Base-by-base conservation (phyloP, 2,797 vertebrate genomes). In the Octomys mimax region DNA sequence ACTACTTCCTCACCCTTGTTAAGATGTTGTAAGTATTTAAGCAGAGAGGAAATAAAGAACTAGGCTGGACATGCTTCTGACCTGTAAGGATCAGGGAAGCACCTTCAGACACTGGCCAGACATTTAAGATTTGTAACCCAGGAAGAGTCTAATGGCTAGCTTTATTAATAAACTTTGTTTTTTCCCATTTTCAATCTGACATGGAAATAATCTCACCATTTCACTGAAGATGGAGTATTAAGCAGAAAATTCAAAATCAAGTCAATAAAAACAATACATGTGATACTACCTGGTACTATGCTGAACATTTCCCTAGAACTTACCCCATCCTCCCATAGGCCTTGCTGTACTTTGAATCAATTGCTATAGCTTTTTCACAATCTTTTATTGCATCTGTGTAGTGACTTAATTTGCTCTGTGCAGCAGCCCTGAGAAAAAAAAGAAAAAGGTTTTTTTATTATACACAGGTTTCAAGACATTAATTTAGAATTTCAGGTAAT, bases 291-390 rank as follows among this genome's bases (percentile, higher is more conserved):
- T 64, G 57, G 26, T 33, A 91, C 13, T 22, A 26, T 39, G 49
- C 21, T 54, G 78, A 87, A 75, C 42, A 57, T 68, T 70, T 52
- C 79, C 33, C 77, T 46, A 89, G 52, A 88, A 84, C 99, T 99
- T 98, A 99, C 99, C 99, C 99, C 99, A 99, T 99, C 98, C 99
- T 99, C 73, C 99, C 99, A 62, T 99, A 99, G 1, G 99, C 99
- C 98, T 99, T 99, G 98, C 99, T 99, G 99, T 99, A 99, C 78
- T 99, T 99, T 0, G 99, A 99, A 96, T 99, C 99, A 33, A 99
- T 99, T 57, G 99, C 99, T 78, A 99, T 99, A 87, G 99, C 99
- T 98, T 99, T 98, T 98, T 99, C 99, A 84, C 99, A 99, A 90
- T 99, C 99, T 36, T 98, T 99, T 71, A 99, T 99, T 19, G 99